Evolutionary conservation across 2,113 vertebrate genomes (phyloP).

Genomic region (Ammodytes dubius): DNA sequence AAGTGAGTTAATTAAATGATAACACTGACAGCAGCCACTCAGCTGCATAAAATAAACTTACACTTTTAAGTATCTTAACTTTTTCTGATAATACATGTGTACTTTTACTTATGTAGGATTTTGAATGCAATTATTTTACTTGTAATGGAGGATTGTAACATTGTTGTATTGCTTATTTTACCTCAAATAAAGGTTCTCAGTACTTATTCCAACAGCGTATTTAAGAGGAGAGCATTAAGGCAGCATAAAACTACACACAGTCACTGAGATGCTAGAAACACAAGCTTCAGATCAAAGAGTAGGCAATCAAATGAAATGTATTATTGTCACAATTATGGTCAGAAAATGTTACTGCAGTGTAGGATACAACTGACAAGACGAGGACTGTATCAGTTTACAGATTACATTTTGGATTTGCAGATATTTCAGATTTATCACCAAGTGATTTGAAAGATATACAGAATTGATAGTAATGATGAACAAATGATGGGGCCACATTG

Average conservation of each 20-base stretch:
- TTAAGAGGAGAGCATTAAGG: no score
- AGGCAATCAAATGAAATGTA: background rate
- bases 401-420: background rate
- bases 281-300: background rate
- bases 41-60: background rate
- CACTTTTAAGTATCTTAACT: no score
- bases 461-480: background rate
- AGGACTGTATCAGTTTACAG: background rate
- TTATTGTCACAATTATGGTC: constrained; percentile 4
- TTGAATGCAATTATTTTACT: background rate
- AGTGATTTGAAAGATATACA: background rate
- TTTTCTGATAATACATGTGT: no score
- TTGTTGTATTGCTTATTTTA: background rate
- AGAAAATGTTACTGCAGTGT: background rate
- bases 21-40: background rate
- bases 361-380: background rate
- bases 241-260: background rate
- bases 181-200: background rate
- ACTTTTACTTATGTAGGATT: background rate
- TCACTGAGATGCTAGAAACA: background rate
- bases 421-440: background rate
- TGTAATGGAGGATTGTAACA: background rate
- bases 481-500: background rate
- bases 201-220: background rate
- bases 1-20: no score